These are phyloP conservation scores for Sandelia bainsii DNA, from an alignment of 2,797 vertebrate genomes.

Conservation along the genomic window DNA sequence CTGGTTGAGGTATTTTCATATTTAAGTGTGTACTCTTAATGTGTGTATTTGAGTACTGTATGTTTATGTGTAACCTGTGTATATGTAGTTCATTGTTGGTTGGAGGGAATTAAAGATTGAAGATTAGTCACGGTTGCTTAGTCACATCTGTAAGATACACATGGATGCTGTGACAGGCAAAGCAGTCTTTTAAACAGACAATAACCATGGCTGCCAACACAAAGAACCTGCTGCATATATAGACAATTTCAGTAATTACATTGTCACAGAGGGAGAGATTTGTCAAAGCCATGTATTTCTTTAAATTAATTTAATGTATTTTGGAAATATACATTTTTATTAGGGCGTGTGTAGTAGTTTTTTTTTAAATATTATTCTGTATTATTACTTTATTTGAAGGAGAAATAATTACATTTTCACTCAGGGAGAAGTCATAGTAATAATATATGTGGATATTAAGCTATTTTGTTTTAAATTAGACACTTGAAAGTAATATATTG, in stretches of 20 bases:
- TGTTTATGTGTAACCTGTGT: conserved; percentile 12
- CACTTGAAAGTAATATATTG: background rate
- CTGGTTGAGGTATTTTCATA: background rate
- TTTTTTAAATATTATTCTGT: too few relatives aligned
- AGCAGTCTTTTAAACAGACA: conserved; percentile 36
- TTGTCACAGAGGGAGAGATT: conserved; percentile 19
- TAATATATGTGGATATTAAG: background rate
- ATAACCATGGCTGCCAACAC: conserved; percentile 52
- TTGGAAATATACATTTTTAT: background rate
- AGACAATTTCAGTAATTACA: conserved; percentile 42
- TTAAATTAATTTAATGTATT: conserved; percentile 14
- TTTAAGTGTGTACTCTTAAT: background rate
- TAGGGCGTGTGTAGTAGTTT: background rate
- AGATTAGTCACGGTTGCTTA: conserved; percentile 59
- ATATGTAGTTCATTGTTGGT: conserved; percentile 12
- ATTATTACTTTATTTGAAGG: background rate
- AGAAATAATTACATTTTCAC: background rate
- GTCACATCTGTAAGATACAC: conserved; percentile 42
- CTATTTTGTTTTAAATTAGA: background rate
- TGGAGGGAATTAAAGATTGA: conserved; percentile 37
- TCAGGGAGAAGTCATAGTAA: background rate
- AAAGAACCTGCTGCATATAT: conserved; percentile 26
- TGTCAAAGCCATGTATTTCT: background rate
- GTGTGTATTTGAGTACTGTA: background rate
- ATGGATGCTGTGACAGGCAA: conserved; percentile 36